Percentiles rank a stretch among this genome's conserved stretches.
phyloP scores from a whole-genome alignment of 2,888 invertebrate genomes.

The Ormia ochracea region DNA sequence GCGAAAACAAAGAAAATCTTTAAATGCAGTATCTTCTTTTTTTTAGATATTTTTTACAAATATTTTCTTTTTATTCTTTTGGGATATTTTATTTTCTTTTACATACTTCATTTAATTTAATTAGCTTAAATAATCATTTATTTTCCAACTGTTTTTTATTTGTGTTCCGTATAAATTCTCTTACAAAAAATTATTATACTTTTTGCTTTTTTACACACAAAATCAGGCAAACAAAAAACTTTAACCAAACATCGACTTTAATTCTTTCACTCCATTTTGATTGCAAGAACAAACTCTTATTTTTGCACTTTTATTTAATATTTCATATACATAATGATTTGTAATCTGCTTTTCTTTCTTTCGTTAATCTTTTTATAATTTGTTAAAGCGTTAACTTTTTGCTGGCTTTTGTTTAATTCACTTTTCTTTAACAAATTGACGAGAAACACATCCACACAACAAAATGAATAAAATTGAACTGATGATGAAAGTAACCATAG shows the following conservation, averaged over 20 bases:
- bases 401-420: slow-evolving; percentile 26
- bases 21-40: slow-evolving; percentile 30
- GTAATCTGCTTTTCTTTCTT: background rate
- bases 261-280: slow-evolving; percentile 28
- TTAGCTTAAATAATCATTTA: slow-evolving; percentile 1
- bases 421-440: slow-evolving; percentile 32
- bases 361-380: background rate
- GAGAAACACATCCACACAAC: slow-evolving; percentile 42
- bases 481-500: slow-evolving; percentile 48
- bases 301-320: background rate
- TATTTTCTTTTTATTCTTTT: slow-evolving; percentile 19
- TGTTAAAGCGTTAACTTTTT: background rate
- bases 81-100: background rate
- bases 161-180: background rate
- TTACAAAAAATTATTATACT: slow-evolving; percentile 12
- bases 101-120: slow-evolving; percentile 25
- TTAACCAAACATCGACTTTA: slow-evolving; percentile 34
- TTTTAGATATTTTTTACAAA: background rate
- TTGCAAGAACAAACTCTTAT: background rate
- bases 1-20: slow-evolving; percentile 13
- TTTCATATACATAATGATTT: background rate
- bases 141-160: slow-evolving; percentile 16
- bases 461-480: slow-evolving; percentile 55
- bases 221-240: slow-evolving; percentile 2
- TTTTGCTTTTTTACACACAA: slow-evolving; percentile 37